Conservation (phyloP, 2,888 invertebrate genomes). For the Campoplex capitator region DNA sequence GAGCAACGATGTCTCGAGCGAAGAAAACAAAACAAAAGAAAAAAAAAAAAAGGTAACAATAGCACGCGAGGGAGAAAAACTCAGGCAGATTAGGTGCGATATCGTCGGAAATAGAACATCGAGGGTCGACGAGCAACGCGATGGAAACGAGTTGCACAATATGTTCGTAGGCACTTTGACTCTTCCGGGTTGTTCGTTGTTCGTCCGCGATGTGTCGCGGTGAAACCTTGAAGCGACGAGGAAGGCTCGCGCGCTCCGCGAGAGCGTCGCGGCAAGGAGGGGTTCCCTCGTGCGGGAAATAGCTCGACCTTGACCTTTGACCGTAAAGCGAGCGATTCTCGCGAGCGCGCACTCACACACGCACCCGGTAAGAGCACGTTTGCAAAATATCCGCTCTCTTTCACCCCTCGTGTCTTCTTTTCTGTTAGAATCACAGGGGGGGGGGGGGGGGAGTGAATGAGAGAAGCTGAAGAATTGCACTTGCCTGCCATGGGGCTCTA, state of each 20-base stretch:
- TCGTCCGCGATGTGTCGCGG: slow-evolving; percentile 20
- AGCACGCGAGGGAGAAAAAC: slow-evolving; percentile 8
- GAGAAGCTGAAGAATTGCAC: not conserved
- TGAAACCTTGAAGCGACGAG: slow-evolving; percentile 60
- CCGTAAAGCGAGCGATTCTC: slow-evolving; percentile 66
- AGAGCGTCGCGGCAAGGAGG: slow-evolving; percentile 70
- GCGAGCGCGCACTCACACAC: slow-evolving; percentile 15
- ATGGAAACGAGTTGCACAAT: not conserved
- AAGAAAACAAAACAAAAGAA: no score
- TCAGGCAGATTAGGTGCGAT: not conserved
- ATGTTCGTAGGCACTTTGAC: slow-evolving; percentile 9
- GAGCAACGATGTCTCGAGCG: not conserved
- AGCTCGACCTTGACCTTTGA: slow-evolving; percentile 82
- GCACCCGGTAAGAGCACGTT: slow-evolving; percentile 16
- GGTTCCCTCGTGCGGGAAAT: slow-evolving; percentile 80
- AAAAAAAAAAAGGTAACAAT: not conserved
- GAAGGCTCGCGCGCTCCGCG: slow-evolving; percentile 24
- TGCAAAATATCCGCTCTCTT: slow-evolving; percentile 6
- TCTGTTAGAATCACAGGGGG: not conserved
- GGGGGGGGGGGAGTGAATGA: not conserved
- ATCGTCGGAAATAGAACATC: slow-evolving; percentile 36
- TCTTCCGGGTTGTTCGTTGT: slow-evolving; percentile 29
- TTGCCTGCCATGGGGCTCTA: not conserved
- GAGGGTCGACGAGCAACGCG: not conserved
- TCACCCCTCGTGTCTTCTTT: not conserved